Evolutionary conservation across 2,113 vertebrate species (phyloP).

Genomic region (Podarcis muralis): DNA sequence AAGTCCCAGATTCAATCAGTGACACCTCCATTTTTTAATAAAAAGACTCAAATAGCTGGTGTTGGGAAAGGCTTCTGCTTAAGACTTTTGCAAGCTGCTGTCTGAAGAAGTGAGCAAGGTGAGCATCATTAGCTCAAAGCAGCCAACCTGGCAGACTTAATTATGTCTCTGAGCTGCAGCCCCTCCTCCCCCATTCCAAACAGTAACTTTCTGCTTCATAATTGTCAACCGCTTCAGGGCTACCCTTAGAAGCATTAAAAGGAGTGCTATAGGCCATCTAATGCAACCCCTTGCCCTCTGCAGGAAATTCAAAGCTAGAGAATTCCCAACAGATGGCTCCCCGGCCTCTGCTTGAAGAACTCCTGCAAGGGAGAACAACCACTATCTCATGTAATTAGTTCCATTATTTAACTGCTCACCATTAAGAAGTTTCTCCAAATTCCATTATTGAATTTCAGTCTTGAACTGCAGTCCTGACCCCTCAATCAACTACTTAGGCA

Average conservation of each 20-base stretch:
- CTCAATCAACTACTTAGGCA: not conserved
- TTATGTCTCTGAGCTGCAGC: too few relatives aligned
- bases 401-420: not conserved
- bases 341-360: not conserved
- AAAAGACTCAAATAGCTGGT: not conserved
- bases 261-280: not conserved
- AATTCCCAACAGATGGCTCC: not conserved
- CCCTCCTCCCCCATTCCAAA: too few relatives aligned
- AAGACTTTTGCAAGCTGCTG: not conserved
- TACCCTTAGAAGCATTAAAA: not conserved
- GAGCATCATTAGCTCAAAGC: too few relatives aligned
- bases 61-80: not conserved
- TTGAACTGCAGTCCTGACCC: not conserved
- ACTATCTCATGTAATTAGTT: not conserved
- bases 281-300: not conserved
- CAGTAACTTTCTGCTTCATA: not conserved
- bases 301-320: not conserved
- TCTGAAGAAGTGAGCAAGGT: too few relatives aligned
- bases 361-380: not conserved
- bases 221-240: not conserved
- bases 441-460: not conserved
- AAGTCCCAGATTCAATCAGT: not conserved
- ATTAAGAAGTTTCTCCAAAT: not conserved
- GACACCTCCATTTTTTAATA: not conserved
- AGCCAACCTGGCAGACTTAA: too few relatives aligned